Evolutionary conservation across 2,797 vertebrate species (phyloP), one percentile per base, ranked within the genome.

Genomic region (Esox masquinongy): DNA sequence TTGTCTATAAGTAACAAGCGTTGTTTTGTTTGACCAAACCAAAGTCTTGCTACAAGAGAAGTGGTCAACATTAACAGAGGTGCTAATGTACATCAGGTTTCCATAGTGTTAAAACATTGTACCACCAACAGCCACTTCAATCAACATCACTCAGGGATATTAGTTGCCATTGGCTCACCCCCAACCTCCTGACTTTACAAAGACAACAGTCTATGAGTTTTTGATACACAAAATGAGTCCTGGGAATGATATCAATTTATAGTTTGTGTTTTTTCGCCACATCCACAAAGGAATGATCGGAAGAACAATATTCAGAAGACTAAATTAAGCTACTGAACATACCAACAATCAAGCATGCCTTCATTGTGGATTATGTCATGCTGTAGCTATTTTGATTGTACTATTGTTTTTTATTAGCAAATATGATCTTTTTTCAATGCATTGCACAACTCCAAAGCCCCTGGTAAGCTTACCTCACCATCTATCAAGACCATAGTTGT

Each of bases 21-120:
- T n/a, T 82, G 82, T 86, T 86, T 87, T 89, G 88, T 90, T 82
- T 75, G 84, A 79, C 75, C 56, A 73, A 85, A 80, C 83, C 72
- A 80, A 76, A 75, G 75, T 77, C 76, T 82, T 79, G 75, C n/a
- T 75, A 74, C 72, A 85, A 76, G 82, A 80, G 74, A 80, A 51
- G 36, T 39, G 36, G 36, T 39, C 5, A 39, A 39, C 36, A 77
- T 73, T 76, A 83, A 72, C 16, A 49, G 16, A 70, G 68, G 16
- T 50, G 47, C 47, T 70, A 51, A 70, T 82, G 81, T 72, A 72
- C 83, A 77, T 88, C 79, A 64, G 59, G 78, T 87, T 91, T 84
- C 82, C 19, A 75, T 79, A 17, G 73, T 6, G 19, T 34, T 63
- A 70, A 77, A 77, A 82, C 77, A 56, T 56, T 19, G 51, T 56